Evolutionary conservation across 2,888 invertebrate species (phyloP).

Genomic region (Anaspis maculata): DNA sequence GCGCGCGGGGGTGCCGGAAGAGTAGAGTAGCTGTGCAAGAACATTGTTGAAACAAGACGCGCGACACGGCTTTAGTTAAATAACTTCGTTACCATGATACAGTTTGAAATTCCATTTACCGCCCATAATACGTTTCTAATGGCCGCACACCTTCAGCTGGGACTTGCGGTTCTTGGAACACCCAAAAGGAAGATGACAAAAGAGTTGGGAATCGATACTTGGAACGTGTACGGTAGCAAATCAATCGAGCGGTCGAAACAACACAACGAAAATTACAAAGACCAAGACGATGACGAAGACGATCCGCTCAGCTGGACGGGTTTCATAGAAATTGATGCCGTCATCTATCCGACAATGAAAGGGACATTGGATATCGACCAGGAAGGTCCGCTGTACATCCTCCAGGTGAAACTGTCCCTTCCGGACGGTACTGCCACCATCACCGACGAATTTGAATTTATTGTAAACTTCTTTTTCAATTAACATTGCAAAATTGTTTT

Average conservation of each 20-base stretch:
- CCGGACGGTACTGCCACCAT: constrained; percentile 50
- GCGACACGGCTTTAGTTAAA: no score
- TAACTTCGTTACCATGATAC: no score
- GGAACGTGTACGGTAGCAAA: constrained; percentile 30
- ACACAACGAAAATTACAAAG: constrained; percentile 40
- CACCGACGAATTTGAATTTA: constrained; percentile 49
- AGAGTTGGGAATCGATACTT: constrained; percentile 36
- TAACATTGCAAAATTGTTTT: background rate
- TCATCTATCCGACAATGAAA: constrained; percentile 50
- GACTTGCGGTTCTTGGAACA: constrained; percentile 37
- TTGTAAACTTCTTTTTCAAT: constrained; percentile 37
- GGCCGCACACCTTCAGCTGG: constrained; percentile 38
- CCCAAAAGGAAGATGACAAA: constrained; percentile 37
- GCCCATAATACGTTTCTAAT: no score
- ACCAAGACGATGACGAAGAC: constrained; percentile 33
- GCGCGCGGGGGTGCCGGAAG: no score
- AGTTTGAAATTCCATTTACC: no score
- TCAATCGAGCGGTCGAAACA: constrained; percentile 34
- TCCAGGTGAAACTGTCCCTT: constrained; percentile 44
- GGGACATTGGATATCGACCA: constrained; percentile 50
- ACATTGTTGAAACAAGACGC: no score
- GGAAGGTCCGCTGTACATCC: constrained; percentile 42
- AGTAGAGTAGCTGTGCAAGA: no score
- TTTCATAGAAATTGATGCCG: constrained; percentile 48
- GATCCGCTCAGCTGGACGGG: constrained; percentile 49